Evolutionary conservation across 2,888 invertebrate species (phyloP).

Genomic region (Lochmaea crataegi): DNA sequence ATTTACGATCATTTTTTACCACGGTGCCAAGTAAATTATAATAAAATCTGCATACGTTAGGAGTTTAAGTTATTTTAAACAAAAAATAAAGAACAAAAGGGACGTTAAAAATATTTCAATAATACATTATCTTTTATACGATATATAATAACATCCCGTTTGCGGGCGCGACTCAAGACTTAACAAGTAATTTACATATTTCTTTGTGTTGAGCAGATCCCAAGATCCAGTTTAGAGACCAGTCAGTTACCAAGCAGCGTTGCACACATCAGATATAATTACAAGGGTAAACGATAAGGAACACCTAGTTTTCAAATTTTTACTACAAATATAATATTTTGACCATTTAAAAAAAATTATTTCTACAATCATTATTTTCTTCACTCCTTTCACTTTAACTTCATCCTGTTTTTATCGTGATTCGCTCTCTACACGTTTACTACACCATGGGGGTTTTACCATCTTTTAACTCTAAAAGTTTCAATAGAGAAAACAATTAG

Average conservation of each 20-base stretch:
- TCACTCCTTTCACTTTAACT: too few species aligned
- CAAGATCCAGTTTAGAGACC: slow-evolving; percentile 30
- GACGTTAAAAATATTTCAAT: slow-evolving; percentile 17
- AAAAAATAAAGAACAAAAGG: slow-evolving; percentile 15
- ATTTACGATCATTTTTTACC: slow-evolving; percentile 15
- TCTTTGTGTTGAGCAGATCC: slow-evolving; percentile 27
- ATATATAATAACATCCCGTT: slow-evolving; percentile 25
- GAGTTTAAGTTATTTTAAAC: slow-evolving; percentile 8
- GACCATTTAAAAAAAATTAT: too few species aligned
- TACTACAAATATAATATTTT: too few species aligned
- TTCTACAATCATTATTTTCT: too few species aligned
- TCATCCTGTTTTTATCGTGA: too few species aligned
- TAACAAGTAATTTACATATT: slow-evolving; percentile 38
- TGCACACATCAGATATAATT: not conserved
- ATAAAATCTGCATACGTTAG: slow-evolving; percentile 25
- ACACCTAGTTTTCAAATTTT: too few species aligned
- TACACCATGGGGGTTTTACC: too few species aligned
- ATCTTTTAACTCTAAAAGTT: too few species aligned
- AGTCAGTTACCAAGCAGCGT: not conserved
- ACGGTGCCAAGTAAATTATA: slow-evolving; percentile 21
- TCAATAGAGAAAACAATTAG: too few species aligned
- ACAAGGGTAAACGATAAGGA: not conserved
- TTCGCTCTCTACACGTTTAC: too few species aligned
- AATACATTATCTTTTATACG: slow-evolving; percentile 28
- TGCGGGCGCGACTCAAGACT: slow-evolving; percentile 23